Conservation (phyloP, 2,797 vertebrate species). For the Lindbergichthys nudifrons region DNA sequence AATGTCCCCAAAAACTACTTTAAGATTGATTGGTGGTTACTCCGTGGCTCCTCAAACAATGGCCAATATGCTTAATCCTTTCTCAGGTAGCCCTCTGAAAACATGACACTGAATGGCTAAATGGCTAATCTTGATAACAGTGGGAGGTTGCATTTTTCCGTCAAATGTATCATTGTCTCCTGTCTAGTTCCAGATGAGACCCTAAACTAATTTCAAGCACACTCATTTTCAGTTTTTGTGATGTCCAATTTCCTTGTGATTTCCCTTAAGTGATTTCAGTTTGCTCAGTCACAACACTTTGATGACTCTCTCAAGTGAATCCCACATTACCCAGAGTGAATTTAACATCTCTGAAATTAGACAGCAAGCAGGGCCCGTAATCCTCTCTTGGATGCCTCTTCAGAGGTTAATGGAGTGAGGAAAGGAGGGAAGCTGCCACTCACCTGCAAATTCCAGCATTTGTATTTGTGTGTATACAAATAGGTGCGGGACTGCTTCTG, state of each 20-base stretch:
- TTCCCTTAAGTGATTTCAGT: conserved; percentile 30
- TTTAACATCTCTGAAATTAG: conserved; percentile 64
- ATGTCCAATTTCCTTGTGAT: conserved; percentile 13
- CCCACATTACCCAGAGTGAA: conserved; percentile 50
- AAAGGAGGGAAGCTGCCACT: conserved; percentile 64
- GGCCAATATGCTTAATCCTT: background rate
- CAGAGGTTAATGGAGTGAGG: conserved; percentile 66
- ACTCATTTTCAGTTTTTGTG: background rate
- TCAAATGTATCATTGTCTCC: background rate
- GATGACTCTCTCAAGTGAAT: conserved; percentile 61
- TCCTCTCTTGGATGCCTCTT: conserved; percentile 49
- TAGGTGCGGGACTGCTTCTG: conserved; percentile 49
- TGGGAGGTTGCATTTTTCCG: background rate
- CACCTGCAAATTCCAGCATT: conserved; percentile 40
- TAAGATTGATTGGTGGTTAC: background rate
- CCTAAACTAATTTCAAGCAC: conserved; percentile 1
- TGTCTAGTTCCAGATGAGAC: background rate
- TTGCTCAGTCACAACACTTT: conserved; percentile 41
- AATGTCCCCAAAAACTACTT: background rate
- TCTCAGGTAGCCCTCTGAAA: background rate
- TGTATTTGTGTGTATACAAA: conserved; percentile 48
- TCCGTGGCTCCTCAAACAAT: background rate
- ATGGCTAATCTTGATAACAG: background rate
- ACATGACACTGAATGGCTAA: background rate
- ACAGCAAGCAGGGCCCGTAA: conserved; percentile 47